Base-by-base conservation (phyloP, 1,140 invertebrate species). In the Heliconius eleuchia region DNA sequence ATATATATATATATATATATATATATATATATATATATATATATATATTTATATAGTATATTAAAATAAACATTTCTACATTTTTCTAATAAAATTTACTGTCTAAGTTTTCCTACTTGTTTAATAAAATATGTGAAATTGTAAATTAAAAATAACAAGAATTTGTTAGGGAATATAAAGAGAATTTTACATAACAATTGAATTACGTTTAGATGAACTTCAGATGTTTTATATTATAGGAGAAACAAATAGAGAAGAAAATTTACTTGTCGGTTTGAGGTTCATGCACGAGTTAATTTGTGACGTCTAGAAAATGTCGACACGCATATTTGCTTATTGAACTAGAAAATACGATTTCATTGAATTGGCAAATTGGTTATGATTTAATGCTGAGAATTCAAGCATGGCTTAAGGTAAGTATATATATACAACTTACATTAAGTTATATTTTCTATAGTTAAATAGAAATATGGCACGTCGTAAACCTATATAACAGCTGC, bases 301-400 rank as follows among this genome's bases (percentile, higher is more conserved):
- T 60, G 76, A 78, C 34, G 71, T 60, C 71, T 57, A 57, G 52
- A 52, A 50, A 74, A 74, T 30, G 23, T 55, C 71, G 13, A 23
- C 55, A 78, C 27, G 76, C 30, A 42, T 78, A 74, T 50, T 52
- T 78, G 76, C 30, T 39, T 78, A 73, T 73, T 34, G 76, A 78
- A 46, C 50, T 52, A 7, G 71, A 73, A 19, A 78, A 78, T 52
- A 57, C 8, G 50, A 46, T 73, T 78, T 71, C 37, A 73, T 73
- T 73, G 71, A 37, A 73, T 42, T 73, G 39, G 3, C 57, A 73
- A 50, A 71, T 50, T 30, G 42, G 27, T 71, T 71, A 71, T 71
- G 23, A 66, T 27, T 57, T 57, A 11, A n/a, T 27, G n/a, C 27
- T 0, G 3, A 11, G 30, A 66, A 66, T 16, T 66, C n/a, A 27